Conservation (phyloP, 2,113 vertebrate species). For the Pteronura brasiliensis region DNA sequence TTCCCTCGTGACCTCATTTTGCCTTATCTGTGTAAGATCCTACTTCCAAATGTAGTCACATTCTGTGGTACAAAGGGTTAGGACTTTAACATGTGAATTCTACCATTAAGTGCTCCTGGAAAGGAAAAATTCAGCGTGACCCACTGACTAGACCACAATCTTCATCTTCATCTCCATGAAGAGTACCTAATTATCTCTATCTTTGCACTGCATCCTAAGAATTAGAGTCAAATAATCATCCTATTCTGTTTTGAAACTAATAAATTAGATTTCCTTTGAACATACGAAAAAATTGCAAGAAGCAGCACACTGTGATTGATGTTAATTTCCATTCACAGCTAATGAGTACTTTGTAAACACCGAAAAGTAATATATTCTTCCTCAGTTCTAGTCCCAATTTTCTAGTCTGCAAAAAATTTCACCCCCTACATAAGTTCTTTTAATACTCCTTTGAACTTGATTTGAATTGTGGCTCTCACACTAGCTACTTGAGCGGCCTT, state of each 20-base stretch:
- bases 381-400: neutral
- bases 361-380: neutral
- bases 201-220: neutral
- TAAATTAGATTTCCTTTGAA: conserved; percentile 31
- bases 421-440: neutral
- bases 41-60: neutral
- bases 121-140: neutral
- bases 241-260: conserved; percentile 17
- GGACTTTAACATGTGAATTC: neutral
- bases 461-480: neutral
- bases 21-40: neutral
- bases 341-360: conserved; percentile 15
- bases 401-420: neutral
- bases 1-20: neutral
- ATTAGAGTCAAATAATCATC: neutral
- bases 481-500: neutral
- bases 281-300: conserved; percentile 13
- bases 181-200: neutral
- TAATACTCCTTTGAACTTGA: neutral
- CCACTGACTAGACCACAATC: neutral
- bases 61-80: neutral
- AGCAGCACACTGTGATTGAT: neutral
- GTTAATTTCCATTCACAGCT: neutral
- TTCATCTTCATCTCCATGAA: neutral
- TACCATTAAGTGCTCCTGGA: neutral